Percentiles rank a stretch among this genome's conserved stretches.
Conservation (phyloP, 2,113 vertebrate genomes). For the Oreochromis niloticus region DNA sequence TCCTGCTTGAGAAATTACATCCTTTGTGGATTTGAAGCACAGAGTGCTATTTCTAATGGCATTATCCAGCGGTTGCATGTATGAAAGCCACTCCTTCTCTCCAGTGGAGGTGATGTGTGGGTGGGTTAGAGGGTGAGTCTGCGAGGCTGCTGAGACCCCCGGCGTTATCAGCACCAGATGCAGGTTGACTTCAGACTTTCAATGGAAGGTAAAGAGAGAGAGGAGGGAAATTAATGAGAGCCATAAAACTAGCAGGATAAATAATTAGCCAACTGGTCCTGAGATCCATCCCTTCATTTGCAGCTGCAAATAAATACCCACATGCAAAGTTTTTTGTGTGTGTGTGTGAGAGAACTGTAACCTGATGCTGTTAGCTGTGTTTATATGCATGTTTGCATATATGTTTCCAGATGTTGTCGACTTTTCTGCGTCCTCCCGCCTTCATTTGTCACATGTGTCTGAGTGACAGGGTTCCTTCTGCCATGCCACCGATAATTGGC, state of each 20-base stretch:
- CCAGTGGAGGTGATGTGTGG: slow-evolving; percentile 26
- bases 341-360: slow-evolving; percentile 14
- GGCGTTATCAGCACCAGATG: slow-evolving; percentile 74
- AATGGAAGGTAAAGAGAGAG: slow-evolving; percentile 71
- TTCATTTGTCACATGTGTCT: slow-evolving; percentile 33
- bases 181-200: slow-evolving; percentile 73
- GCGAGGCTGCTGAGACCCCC: slow-evolving; percentile 52
- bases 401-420: background rate
- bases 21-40: slow-evolving; percentile 34
- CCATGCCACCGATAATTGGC: slow-evolving; percentile 56
- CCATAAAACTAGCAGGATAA: slow-evolving; percentile 74
- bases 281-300: slow-evolving; percentile 59
- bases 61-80: slow-evolving; percentile 40
- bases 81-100: slow-evolving; percentile 50
- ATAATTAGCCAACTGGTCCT: slow-evolving; percentile 71
- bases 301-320: slow-evolving; percentile 47
- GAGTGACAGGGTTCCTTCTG: slow-evolving; percentile 42
- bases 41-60: slow-evolving; percentile 48
- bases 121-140: slow-evolving; percentile 53
- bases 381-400: background rate
- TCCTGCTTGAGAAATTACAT: background rate
- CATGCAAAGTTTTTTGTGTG: slow-evolving; percentile 37
- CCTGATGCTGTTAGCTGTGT: background rate
- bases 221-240: slow-evolving; percentile 74
- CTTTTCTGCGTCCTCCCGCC: slow-evolving; percentile 9